These are phyloP conservation scores for Megaceryle alcyon DNA, from an alignment of 2,797 vertebrate species.

Conservation along the genomic window DNA sequence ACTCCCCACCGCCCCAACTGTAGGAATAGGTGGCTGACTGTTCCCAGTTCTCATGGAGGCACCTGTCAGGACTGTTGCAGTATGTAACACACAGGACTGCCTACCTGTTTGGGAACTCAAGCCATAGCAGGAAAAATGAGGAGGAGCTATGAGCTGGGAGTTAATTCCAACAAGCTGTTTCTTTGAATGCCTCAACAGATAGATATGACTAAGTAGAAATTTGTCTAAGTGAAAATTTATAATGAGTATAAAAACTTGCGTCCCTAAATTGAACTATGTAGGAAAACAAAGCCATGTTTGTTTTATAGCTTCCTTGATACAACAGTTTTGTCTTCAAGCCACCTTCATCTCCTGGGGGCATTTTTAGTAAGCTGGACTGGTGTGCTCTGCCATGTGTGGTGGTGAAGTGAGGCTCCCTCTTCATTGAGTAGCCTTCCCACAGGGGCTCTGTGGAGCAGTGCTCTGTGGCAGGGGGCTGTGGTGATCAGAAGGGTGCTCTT, in stretches of 20 bases:
- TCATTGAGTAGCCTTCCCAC: not conserved
- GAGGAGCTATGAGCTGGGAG: not conserved
- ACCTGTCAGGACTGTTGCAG: not conserved
- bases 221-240: not conserved
- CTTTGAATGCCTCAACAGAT: not conserved
- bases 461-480: not conserved
- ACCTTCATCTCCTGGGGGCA: not conserved
- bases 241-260: not conserved
- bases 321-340: not conserved
- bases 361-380: not conserved
- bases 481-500: not conserved
- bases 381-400: not conserved
- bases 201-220: not conserved
- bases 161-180: not conserved
- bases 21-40: not conserved
- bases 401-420: not conserved
- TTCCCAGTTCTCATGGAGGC: not conserved
- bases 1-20: not conserved
- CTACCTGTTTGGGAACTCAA: not conserved
- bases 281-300: not conserved
- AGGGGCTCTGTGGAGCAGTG: not conserved
- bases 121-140: not conserved
- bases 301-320: not conserved
- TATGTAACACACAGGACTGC: not conserved
- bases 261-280: not conserved